Evolutionary conservation across 2,797 vertebrate genomes (phyloP).

Genomic region (Anabacerthia variegaticeps): DNA sequence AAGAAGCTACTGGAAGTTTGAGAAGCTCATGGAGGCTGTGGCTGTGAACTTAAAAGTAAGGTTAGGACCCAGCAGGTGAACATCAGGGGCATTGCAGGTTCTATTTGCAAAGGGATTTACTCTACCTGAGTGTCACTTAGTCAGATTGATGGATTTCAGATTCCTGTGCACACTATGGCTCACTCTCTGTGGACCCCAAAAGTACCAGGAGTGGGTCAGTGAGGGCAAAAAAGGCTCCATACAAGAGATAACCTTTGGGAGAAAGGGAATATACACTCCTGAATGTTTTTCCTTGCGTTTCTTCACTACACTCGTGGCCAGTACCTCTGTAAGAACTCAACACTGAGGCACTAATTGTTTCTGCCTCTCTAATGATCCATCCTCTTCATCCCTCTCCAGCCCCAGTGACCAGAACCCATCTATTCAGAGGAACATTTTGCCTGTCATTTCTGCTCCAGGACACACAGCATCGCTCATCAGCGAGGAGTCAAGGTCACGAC

Average conservation of each 20-base stretch:
- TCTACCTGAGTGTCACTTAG: fast-evolving
- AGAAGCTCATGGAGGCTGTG: not conserved
- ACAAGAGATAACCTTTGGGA: not conserved
- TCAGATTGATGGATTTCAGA: not conserved
- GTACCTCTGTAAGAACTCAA: not conserved
- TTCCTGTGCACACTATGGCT: fast-evolving
- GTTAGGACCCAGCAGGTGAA: not conserved
- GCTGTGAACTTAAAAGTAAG: not conserved
- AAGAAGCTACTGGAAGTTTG: not conserved
- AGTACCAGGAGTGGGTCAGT: not conserved
- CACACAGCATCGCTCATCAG: not conserved
- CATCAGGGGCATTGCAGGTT: not conserved
- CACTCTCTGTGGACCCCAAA: not conserved
- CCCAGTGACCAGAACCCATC: constrained; percentile 6
- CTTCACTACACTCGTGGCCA: not conserved
- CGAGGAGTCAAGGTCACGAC: not conserved
- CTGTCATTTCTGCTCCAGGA: not conserved
- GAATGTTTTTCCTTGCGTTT: not conserved
- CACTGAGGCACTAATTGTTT: not conserved
- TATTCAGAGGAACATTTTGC: constrained; percentile 2
- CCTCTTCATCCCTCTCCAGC: not conserved
- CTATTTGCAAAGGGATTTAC: not conserved
- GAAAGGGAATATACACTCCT: not conserved
- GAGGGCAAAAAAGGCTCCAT: not conserved
- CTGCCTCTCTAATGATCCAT: constrained; percentile 1